A percentile compares a stretch with the other conserved stretches of the same genome.
Conservation (phyloP, 2,888 invertebrate genomes). For the Alsophila aescularia region DNA sequence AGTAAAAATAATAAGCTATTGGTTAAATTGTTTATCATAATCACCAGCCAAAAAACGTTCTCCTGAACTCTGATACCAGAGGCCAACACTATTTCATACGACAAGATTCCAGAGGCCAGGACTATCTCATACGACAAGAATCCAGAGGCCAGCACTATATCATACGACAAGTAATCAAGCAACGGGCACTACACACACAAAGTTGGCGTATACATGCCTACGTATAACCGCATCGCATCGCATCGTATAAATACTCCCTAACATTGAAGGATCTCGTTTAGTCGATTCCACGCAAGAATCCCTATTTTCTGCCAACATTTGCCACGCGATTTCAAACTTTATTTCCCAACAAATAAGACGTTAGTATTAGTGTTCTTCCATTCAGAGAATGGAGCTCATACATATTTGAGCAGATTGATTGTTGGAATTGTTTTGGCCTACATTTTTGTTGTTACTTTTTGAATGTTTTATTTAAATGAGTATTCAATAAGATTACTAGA, state of each 20-base stretch:
- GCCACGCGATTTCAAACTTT: neutral
- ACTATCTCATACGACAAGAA: too few species aligned
- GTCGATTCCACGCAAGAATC: neutral
- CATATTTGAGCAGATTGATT: constrained; percentile 38
- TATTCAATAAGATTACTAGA: constrained; percentile 1
- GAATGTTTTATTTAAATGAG: constrained; percentile 31
- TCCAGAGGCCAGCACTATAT: too few species aligned
- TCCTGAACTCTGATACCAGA: too few species aligned
- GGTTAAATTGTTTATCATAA: too few species aligned
- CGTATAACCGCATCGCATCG: neutral
- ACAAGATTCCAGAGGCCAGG: too few species aligned
- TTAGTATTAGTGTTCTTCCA: neutral
- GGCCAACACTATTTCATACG: too few species aligned
- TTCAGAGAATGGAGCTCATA: constrained; percentile 20
- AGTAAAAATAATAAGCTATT: too few species aligned
- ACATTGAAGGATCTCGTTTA: neutral
- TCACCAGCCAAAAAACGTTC: too few species aligned
- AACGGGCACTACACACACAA: neutral
- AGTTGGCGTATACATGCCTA: neutral
- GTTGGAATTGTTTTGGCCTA: constrained; percentile 32
- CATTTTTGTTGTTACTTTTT: constrained; percentile 35
- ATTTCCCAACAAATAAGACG: neutral
- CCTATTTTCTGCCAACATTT: neutral
- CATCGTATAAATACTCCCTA: neutral
- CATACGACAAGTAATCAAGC: too few species aligned